Evolutionary conservation across 2,113 vertebrate species (phyloP).

Genomic region (Scomber colias): DNA sequence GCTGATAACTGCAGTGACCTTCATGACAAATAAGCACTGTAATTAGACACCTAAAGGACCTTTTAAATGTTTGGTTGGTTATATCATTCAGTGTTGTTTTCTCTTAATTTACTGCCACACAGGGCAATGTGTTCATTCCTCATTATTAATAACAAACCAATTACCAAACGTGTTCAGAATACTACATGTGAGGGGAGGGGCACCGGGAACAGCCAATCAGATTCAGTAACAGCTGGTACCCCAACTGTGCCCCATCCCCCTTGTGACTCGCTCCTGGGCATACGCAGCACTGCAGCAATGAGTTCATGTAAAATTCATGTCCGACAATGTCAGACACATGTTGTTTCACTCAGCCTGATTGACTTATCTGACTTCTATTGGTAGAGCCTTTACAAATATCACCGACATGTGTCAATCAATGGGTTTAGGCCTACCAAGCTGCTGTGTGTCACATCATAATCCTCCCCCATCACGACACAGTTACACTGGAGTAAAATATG

Average conservation of each 20-base stretch:
- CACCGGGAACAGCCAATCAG: neutral
- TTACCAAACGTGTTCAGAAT: neutral
- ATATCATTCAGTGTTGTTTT: neutral
- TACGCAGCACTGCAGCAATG: slow-evolving; percentile 12
- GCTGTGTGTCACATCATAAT: slow-evolving; percentile 75
- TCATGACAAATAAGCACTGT: neutral
- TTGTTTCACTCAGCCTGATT: slow-evolving; percentile 69
- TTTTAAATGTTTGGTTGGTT: neutral
- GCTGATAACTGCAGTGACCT: neutral
- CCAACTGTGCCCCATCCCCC: neutral
- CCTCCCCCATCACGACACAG: slow-evolving; percentile 64
- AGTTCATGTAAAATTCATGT: slow-evolving; percentile 70
- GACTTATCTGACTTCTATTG: slow-evolving; percentile 73
- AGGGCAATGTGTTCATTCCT: neutral
- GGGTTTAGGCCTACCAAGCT: slow-evolving; percentile 62
- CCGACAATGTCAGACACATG: slow-evolving; percentile 57
- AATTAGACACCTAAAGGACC: neutral
- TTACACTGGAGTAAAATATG: slow-evolving; percentile 72
- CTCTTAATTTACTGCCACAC: neutral
- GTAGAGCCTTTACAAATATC: slow-evolving; percentile 60
- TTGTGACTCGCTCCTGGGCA: neutral
- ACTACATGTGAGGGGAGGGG: neutral
- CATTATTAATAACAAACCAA: neutral
- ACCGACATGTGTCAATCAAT: slow-evolving; percentile 74
- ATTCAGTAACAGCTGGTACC: neutral